phyloP scores from a whole-genome alignment of 1,140 invertebrate species.

The Pseudomyrmex flavicornis region DNA sequence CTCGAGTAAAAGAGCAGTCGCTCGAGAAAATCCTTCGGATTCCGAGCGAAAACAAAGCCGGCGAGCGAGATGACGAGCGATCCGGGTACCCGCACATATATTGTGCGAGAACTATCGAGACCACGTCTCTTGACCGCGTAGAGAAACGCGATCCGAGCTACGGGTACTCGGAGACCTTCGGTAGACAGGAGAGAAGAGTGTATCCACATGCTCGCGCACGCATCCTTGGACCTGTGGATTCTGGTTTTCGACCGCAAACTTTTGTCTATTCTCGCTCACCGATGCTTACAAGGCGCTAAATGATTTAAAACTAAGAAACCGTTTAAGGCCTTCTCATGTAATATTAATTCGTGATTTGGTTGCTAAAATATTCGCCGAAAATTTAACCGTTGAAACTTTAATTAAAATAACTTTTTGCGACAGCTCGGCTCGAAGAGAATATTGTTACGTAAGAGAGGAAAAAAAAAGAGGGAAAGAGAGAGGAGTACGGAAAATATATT shows the following conservation, averaged over 20 bases:
- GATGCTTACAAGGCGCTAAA: neutral
- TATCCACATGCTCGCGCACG: neutral
- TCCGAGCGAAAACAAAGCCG: conserved; percentile 44
- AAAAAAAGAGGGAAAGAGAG: too few relatives aligned
- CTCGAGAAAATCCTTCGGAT: conserved; percentile 53
- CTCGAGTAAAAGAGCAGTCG: conserved; percentile 4
- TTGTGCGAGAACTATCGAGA: conserved; percentile 45
- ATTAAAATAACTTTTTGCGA: neutral
- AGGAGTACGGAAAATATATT: neutral
- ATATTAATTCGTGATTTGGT: too few relatives aligned
- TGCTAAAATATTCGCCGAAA: too few relatives aligned
- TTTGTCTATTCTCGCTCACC: too few relatives aligned
- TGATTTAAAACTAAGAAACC: neutral
- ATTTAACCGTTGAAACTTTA: too few relatives aligned
- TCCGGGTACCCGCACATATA: conserved; percentile 51
- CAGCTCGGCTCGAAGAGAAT: too few relatives aligned
- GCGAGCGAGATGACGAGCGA: conserved; percentile 44
- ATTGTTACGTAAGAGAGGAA: too few relatives aligned
- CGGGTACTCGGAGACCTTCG: conserved; percentile 52
- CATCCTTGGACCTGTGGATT: conserved; percentile 11
- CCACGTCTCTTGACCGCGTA: conserved; percentile 48
- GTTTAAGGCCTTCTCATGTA: too few relatives aligned
- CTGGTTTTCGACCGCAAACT: neutral
- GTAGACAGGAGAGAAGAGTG: conserved; percentile 5
- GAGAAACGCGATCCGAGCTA: conserved; percentile 52